Percentiles rank a stretch among this genome's conserved stretches.
These are phyloP conservation scores for Pseudococcus jackbeardsleyi DNA, from an alignment of 2,888 invertebrate species.

Conservation along the genomic window DNA sequence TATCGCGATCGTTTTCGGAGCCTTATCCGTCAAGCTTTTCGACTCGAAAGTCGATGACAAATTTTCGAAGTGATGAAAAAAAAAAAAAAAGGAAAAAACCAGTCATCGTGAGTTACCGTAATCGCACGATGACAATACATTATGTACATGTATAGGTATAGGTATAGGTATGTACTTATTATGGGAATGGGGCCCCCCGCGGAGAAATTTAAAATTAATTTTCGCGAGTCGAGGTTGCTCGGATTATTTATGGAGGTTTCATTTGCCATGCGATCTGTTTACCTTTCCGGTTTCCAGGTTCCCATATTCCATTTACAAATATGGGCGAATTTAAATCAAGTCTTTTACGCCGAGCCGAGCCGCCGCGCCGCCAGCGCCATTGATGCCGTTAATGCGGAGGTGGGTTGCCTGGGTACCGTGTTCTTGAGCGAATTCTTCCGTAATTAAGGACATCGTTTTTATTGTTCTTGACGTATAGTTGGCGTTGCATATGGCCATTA, in stretches of 20 bases:
- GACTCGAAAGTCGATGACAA: no score
- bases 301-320: not conserved
- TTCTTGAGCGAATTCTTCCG: not conserved
- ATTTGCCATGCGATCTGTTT: not conserved
- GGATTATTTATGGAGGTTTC: not conserved
- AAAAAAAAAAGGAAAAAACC: no score
- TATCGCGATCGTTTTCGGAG: no score
- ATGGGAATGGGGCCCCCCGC: no score
- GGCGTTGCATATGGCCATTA: no score
- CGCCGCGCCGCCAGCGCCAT: not conserved
- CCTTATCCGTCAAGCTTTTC: no score
- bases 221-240: not conserved
- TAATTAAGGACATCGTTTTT: not conserved
- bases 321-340: slow-evolving; percentile 1
- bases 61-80: no score
- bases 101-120: not conserved
- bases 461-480: not conserved
- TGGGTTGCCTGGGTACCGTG: no score
- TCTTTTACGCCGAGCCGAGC: not conserved
- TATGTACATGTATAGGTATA: no score
- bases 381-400: not conserved
- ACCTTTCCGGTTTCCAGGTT: not conserved
- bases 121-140: not conserved
- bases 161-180: no score
- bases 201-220: slow-evolving; percentile 10